phyloP scores from a whole-genome alignment of 2,888 invertebrate species.

The Sisyra nigra region DNA sequence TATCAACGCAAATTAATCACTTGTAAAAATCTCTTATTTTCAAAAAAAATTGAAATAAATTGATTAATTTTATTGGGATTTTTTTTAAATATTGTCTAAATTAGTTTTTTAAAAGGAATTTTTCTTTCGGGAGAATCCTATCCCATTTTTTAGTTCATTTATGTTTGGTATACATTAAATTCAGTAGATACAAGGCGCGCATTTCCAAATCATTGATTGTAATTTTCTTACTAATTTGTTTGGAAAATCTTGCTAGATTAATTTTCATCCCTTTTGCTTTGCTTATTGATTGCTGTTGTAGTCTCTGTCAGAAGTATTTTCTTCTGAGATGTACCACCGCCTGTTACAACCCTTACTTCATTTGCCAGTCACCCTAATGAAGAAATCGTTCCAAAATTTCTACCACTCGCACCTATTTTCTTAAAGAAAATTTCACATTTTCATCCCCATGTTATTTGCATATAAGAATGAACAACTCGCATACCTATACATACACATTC shows the following conservation, averaged over 20 bases:
- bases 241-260: constrained; percentile 12
- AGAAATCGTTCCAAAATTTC: too few relatives aligned
- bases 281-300: constrained; percentile 8
- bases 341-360: too few relatives aligned
- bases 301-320: not conserved
- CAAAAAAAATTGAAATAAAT: too few relatives aligned
- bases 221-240: constrained; percentile 28
- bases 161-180: constrained; percentile 7
- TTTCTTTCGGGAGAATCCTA: constrained; percentile 3
- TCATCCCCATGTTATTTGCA: too few relatives aligned
- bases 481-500: too few relatives aligned
- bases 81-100: not conserved
- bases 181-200: constrained; percentile 10
- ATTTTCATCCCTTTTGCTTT: constrained; percentile 8
- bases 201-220: constrained; percentile 27
- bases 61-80: too few relatives aligned
- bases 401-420: too few relatives aligned
- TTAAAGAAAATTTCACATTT: too few relatives aligned
- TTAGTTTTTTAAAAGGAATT: not conserved
- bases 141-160: constrained; percentile 1
- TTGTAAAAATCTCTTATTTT: too few relatives aligned
- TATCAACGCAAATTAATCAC: too few relatives aligned
- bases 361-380: too few relatives aligned
- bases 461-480: too few relatives aligned
- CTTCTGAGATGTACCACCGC: not conserved